phyloP scores from a whole-genome alignment of 2,113 vertebrate species.

The Sprattus sprattus region DNA sequence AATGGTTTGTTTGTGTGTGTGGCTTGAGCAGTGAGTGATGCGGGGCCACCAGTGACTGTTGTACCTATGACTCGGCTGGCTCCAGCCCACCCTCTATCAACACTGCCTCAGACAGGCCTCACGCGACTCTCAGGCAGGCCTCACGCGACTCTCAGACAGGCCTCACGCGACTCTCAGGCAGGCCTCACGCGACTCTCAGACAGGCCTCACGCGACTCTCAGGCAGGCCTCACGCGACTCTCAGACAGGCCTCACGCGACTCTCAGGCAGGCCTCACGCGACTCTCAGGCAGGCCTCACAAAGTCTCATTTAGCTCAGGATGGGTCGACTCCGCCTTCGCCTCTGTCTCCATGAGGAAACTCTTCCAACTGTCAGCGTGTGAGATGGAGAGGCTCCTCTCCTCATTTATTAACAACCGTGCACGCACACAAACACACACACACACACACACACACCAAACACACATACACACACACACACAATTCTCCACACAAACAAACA shows the following conservation, averaged over 20 bases:
- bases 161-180: neutral
- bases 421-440: neutral
- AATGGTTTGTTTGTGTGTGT: neutral
- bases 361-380: neutral
- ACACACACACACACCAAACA: neutral
- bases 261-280: neutral
- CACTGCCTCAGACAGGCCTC: neutral
- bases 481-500: neutral
- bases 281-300: too few relatives aligned
- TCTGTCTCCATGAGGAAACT: neutral
- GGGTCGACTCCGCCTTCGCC: too few relatives aligned
- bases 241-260: neutral
- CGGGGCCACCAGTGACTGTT: neutral
- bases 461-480: neutral
- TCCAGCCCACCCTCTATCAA: neutral
- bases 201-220: neutral
- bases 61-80: neutral
- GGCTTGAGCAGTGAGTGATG: neutral
- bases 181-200: too few relatives aligned
- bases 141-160: neutral
- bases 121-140: neutral
- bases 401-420: neutral
- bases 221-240: too few relatives aligned
- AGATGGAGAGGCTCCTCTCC: neutral
- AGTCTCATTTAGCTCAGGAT: too few relatives aligned